A percentile compares a stretch with the other conserved stretches of the same genome.
Evolutionary conservation across 2,888 invertebrate genomes (phyloP).

Genomic region (Melanostoma mellinum): DNA sequence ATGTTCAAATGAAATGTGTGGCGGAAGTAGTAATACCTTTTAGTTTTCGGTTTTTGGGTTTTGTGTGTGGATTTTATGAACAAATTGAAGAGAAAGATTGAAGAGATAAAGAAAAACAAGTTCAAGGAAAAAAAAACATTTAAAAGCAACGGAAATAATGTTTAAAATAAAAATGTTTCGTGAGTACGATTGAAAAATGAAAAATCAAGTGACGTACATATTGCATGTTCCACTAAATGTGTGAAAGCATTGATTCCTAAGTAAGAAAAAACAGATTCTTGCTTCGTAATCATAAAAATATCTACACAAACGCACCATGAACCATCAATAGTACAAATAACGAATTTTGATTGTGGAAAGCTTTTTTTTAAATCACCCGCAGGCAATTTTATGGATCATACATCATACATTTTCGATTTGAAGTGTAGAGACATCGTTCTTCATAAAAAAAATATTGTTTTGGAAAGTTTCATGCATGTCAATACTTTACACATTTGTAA

Average conservation of each 20-base stretch:
- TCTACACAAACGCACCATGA: not conserved
- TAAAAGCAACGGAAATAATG: conserved; percentile 9
- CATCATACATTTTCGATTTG: too few species aligned
- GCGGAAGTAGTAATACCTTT: conserved; percentile 7
- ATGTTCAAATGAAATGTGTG: conserved; percentile 30
- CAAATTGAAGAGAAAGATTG: conserved; percentile 13
- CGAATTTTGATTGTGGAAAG: too few species aligned
- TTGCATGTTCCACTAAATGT: conserved; percentile 46
- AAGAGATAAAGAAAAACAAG: conserved; percentile 28
- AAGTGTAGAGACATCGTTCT: too few species aligned
- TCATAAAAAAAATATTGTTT: too few species aligned
- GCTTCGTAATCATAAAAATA: not conserved
- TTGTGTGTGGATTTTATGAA: not conserved
- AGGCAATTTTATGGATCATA: too few species aligned
- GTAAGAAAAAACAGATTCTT: not conserved
- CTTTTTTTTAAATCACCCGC: too few species aligned
- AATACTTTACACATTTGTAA: too few species aligned
- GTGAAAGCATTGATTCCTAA: not conserved
- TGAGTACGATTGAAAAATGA: conserved; percentile 11
- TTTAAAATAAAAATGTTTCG: conserved; percentile 6
- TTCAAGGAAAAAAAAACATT: conserved; percentile 1
- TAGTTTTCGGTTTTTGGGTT: not conserved
- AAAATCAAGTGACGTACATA: conserved; percentile 17
- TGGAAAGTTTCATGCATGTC: too few species aligned
- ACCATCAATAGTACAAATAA: not conserved